These are phyloP conservation scores for Saimiri boliviensis DNA, from an alignment of 2,113 vertebrate species.

Conservation along the genomic window DNA sequence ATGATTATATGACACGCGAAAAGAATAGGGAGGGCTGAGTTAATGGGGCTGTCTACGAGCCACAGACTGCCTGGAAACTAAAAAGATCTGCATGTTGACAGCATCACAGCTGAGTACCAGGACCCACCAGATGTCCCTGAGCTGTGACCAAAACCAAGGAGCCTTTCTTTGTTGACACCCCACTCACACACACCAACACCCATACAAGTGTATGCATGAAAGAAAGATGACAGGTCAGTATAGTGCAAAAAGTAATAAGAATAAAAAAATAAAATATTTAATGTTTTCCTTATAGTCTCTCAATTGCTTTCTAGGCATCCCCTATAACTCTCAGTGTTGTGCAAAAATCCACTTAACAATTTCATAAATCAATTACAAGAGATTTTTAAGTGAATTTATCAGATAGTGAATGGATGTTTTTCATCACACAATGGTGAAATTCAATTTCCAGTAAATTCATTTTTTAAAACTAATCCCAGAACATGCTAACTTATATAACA, in stretches of 20 bases:
- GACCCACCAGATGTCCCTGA: slow-evolving; percentile 39
- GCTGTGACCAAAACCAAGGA: slow-evolving; percentile 23
- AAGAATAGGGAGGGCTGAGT: slow-evolving; percentile 72
- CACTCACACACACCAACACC: background rate
- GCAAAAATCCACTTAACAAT: slow-evolving; percentile 19
- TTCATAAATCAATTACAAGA: slow-evolving; percentile 23
- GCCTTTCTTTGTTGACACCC: background rate
- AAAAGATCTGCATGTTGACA: slow-evolving; percentile 46
- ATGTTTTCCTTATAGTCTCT: background rate
- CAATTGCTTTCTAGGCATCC: background rate
- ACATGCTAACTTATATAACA: background rate
- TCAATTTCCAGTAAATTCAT: background rate
- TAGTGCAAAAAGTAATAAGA: slow-evolving; percentile 31
- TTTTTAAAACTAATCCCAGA: background rate
- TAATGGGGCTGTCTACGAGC: slow-evolving; percentile 64
- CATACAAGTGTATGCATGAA: slow-evolving; percentile 1
- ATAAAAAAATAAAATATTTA: slow-evolving; percentile 12
- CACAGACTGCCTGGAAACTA: slow-evolving; percentile 39
- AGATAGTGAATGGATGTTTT: background rate
- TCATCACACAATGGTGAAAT: background rate
- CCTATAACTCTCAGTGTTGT: background rate
- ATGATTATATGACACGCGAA: slow-evolving; percentile 72
- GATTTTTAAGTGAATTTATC: background rate
- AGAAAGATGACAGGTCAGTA: background rate
- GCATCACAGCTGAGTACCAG: background rate